Percentiles rank a stretch among this genome's conserved stretches.
These are phyloP conservation scores for Hycleus cichorii DNA, from an alignment of 1,140 invertebrate genomes.

Conservation along the genomic window DNA sequence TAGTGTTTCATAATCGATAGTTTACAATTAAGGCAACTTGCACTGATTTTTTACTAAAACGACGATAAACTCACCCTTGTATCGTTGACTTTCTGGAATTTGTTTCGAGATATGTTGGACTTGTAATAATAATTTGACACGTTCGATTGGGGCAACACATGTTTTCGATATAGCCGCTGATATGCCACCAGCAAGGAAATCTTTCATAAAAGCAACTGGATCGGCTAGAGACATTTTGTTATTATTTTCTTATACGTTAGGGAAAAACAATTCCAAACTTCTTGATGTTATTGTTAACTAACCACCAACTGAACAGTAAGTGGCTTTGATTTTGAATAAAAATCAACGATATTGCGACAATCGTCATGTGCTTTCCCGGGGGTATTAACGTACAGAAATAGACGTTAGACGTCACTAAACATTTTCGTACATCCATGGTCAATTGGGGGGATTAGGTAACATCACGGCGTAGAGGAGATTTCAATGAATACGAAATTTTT, in stretches of 20 bases:
- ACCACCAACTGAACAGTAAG: constrained; percentile 11
- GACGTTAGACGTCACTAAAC: not conserved
- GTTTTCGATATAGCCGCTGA: constrained; percentile 85
- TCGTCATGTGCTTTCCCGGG: constrained; percentile 17
- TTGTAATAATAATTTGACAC: constrained; percentile 84
- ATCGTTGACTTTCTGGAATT: constrained; percentile 67
- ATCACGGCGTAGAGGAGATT: too few species aligned
- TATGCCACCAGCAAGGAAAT: constrained; percentile 79
- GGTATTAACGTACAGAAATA: not conserved
- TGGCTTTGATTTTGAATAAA: constrained; percentile 6
- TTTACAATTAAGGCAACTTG: too few species aligned
- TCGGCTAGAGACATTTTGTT: constrained; percentile 42
- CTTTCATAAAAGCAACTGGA: constrained; percentile 64
- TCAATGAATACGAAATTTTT: too few species aligned
- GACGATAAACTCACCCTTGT: constrained; percentile 59
- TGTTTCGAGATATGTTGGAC: constrained; percentile 81
- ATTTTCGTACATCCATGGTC: too few species aligned
- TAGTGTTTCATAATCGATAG: too few species aligned
- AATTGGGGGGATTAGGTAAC: too few species aligned
- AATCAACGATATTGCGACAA: not conserved
- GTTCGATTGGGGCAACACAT: constrained; percentile 79
- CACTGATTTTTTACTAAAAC: too few species aligned
- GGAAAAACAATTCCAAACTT: not conserved
- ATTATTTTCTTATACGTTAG: not conserved
- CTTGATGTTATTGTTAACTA: not conserved